Evolutionary conservation across 2,113 vertebrate genomes (phyloP), one percentile per base, ranked within the genome.

Genomic region (Oplegnathus fasciatus): DNA sequence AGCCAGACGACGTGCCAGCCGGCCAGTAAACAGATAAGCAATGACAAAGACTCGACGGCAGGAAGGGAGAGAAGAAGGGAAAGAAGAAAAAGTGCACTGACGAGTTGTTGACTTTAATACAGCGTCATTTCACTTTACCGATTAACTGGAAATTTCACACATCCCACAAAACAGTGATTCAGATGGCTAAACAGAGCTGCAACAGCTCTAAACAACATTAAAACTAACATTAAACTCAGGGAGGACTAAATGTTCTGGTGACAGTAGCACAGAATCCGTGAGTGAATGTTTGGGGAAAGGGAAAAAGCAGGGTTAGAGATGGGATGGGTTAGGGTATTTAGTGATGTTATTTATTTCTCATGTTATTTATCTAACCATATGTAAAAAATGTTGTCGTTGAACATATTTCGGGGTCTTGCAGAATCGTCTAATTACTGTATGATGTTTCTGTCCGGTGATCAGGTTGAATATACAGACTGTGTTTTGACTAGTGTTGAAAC

Each of bases 11-110:
- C 75, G 65, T 55, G 44, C 10, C 57, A 24, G 74, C 11, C 26
- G 24, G 65, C 78, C 61, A 18, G 69, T 88, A 80, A 86, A 89
- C 60, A 57, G 68, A 86, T 84, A 34, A 83, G 71, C 34, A 48
- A 55, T 9, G 40, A 77, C 72, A 55, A 54, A 80, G 57, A 52
- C 65, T 66, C 30, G 14, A 54, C 71, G 69, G 57, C 32, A 55
- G 68, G 37, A 54, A 72, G 10, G 34, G 22, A 58, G 26, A 64
- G 62, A 18, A 57, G 37, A n/a, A 5, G 37, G 24, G 20, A 40
- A 11, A 57, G 20, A 52, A 48, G 24, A n/a, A 24, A 65, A 60
- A 32, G 2, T 6, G 28, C 10, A 28, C n/a, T 37, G 2, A 22
- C 10, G n/a, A 37, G 34, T 37, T 37, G 34, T 3, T 28, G 22